Evolutionary conservation across 2,888 invertebrate species (phyloP).

Genomic region (Brachyptera putata): DNA sequence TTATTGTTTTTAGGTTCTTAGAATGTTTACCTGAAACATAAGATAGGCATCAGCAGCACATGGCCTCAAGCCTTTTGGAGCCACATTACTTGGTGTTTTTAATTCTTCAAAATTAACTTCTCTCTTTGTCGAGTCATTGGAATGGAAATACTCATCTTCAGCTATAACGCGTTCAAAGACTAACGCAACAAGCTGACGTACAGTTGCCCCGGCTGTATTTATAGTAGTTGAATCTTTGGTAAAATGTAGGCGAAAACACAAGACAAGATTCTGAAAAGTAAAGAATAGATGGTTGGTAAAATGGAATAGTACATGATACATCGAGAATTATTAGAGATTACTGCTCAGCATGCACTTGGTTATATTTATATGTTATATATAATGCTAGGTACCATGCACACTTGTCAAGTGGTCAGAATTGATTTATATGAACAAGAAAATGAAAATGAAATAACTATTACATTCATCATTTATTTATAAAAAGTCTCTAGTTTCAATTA

Average conservation of each 20-base stretch:
- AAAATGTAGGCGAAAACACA: constrained; percentile 95
- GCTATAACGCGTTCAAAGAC: constrained; percentile 82
- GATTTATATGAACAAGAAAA: no score
- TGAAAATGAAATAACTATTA: no score
- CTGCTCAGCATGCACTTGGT: no score
- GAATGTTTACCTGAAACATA: constrained; percentile 80
- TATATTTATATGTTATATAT: no score
- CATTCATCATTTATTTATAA: no score
- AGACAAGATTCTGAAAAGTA: constrained; percentile 72
- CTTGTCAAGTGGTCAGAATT: no score
- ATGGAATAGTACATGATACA: no score
- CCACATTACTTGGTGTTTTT: constrained; percentile 67
- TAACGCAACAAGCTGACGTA: constrained; percentile 88
- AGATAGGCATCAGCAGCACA: constrained; percentile 93
- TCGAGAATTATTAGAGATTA: no score
- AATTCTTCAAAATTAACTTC: constrained; percentile 73
- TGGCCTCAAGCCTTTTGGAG: constrained; percentile 78
- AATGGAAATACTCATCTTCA: constrained; percentile 58
- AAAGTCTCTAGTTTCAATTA: no score
- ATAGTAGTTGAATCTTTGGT: constrained; percentile 91
- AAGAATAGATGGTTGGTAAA: no score
- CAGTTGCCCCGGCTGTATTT: constrained; percentile 97
- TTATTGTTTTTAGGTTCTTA: no score
- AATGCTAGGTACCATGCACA: no score
- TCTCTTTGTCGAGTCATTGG: constrained; percentile 36